phyloP scores from a whole-genome alignment of 2,113 vertebrate genomes.

The Etia nguti region DNA sequence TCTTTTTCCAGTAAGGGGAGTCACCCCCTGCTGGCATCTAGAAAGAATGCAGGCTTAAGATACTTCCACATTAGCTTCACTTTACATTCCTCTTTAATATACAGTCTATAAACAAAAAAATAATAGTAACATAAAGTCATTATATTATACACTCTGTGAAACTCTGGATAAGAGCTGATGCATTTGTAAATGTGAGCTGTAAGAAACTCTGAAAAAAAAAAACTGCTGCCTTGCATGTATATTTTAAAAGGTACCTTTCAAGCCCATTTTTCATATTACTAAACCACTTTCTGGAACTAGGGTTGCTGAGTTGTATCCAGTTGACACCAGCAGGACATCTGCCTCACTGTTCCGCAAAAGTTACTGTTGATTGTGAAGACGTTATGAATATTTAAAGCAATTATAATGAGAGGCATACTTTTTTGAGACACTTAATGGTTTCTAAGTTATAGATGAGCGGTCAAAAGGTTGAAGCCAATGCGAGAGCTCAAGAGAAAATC shows the following conservation, averaged over 20 bases:
- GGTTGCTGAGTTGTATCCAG: neutral
- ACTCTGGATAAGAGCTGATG: neutral
- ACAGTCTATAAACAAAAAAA: neutral
- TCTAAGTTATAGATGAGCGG: constrained; percentile 56
- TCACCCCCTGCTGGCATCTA: neutral
- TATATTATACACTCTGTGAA: neutral
- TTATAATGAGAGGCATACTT: constrained; percentile 44
- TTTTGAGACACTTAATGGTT: constrained; percentile 33
- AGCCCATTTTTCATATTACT: neutral
- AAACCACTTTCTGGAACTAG: neutral
- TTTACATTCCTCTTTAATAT: neutral
- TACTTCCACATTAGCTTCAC: neutral
- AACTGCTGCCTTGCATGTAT: neutral
- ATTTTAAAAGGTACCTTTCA: neutral
- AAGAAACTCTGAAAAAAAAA: neutral
- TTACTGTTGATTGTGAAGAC: neutral
- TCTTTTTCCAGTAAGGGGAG: neutral
- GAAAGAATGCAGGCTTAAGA: neutral
- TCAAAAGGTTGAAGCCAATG: constrained; percentile 50
- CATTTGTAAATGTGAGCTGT: neutral
- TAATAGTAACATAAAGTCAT: neutral
- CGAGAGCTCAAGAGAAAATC: constrained; percentile 23
- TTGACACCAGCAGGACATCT: neutral
- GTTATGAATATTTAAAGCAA: constrained; percentile 51
- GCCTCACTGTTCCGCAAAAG: neutral